phyloP scores from a whole-genome alignment of 1,140 invertebrate genomes.

The Drosophila biarmipes region DNA sequence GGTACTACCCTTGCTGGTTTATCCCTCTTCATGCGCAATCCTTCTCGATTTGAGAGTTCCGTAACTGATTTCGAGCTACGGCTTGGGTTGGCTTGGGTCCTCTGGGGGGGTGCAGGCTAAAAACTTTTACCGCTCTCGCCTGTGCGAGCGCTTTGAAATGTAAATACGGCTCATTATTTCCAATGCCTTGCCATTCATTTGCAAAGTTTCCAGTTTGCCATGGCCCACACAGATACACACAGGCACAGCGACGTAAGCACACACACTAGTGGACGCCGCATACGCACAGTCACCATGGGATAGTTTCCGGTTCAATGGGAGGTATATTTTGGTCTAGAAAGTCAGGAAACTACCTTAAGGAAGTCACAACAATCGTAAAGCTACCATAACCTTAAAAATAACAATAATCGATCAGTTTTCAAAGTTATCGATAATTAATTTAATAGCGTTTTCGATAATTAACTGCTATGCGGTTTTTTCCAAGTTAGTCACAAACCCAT shows the following conservation, averaged over 20 bases:
- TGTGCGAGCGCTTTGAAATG: slow-evolving; percentile 71
- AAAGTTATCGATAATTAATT: background rate
- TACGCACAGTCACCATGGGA: background rate
- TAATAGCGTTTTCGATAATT: too few species aligned
- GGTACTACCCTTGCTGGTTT: background rate
- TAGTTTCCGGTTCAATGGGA: slow-evolving; percentile 1
- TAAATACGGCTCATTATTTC: slow-evolving; percentile 83
- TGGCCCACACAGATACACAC: background rate
- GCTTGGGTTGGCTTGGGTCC: background rate
- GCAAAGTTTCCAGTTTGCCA: slow-evolving; percentile 58
- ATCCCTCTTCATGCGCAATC: slow-evolving; percentile 16
- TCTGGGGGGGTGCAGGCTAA: background rate
- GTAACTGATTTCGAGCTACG: slow-evolving; percentile 30
- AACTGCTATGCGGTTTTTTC: too few species aligned
- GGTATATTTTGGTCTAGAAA: background rate
- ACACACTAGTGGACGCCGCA: slow-evolving; percentile 1
- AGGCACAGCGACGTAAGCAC: background rate
- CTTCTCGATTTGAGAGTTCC: slow-evolving; percentile 16
- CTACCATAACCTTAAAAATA: background rate
- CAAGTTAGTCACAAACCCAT: too few species aligned
- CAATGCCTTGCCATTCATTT: slow-evolving; percentile 75
- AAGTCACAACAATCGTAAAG: background rate
- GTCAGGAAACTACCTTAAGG: background rate
- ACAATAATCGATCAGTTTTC: background rate
- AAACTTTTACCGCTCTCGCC: slow-evolving; percentile 22